Conservation (phyloP, 2,797 vertebrate species). For the Clarias platycephalus region DNA sequence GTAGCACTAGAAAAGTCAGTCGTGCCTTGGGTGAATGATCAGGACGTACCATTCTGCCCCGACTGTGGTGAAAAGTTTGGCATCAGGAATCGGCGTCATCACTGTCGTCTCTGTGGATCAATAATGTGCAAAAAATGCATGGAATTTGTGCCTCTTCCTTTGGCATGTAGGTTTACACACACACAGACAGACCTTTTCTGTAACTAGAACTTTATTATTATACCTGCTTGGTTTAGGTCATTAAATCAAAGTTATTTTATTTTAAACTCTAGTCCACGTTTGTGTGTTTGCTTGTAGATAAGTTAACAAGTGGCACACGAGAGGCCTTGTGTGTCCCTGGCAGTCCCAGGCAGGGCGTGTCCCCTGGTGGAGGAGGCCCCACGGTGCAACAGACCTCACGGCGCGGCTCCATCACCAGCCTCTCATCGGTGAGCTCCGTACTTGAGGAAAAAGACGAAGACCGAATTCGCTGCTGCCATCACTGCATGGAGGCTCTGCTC, state of each 20-base stretch:
- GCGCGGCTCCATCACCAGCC: constrained; percentile 89
- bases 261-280: background rate
- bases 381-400: constrained; percentile 81
- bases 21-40: constrained; percentile 95
- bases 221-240: background rate
- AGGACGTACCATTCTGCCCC: constrained; percentile 96
- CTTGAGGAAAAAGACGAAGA: constrained; percentile 96
- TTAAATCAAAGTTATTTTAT: background rate
- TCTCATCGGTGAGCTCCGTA: constrained; percentile 91
- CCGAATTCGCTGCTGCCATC: constrained; percentile 89
- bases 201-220: background rate
- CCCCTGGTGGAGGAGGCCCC: constrained; percentile 64
- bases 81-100: constrained; percentile 92
- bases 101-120: constrained; percentile 96
- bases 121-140: constrained; percentile 97
- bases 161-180: constrained; percentile 81
- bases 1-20: constrained; percentile 93
- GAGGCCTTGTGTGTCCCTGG: constrained; percentile 80
- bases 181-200: background rate
- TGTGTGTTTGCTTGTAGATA: constrained; percentile 71
- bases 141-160: constrained; percentile 85
- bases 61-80: constrained; percentile 95
- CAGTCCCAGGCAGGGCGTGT: constrained; percentile 80
- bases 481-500: constrained; percentile 90
- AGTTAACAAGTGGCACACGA: constrained; percentile 87